phyloP scores from a whole-genome alignment of 2,888 invertebrate species.

The Meiosimyza platycephala region DNA sequence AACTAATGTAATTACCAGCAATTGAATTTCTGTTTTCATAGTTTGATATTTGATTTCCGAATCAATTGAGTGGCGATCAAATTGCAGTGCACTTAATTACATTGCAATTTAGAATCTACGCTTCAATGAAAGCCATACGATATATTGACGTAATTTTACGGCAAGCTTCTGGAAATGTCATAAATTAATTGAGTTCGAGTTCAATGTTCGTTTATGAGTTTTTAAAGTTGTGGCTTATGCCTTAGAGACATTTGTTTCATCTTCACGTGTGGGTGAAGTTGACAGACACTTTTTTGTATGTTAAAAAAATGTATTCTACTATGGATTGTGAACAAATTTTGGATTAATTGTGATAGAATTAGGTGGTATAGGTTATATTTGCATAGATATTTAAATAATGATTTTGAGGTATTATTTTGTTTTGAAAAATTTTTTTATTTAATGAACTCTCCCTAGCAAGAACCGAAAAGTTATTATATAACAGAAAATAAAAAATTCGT shows the following conservation, averaged over 20 bases:
- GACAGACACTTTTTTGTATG: no score
- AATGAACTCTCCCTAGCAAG: no score
- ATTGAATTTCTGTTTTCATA: not conserved
- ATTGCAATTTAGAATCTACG: not conserved
- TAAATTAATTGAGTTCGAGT: constrained; percentile 30
- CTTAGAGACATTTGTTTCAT: no score
- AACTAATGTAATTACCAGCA: constrained; percentile 32
- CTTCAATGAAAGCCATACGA: not conserved
- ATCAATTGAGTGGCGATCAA: constrained; percentile 15
- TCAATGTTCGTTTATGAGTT: constrained; percentile 19
- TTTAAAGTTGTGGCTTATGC: no score
- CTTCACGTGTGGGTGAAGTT: no score
- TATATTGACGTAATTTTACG: constrained; percentile 5
- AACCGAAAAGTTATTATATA: no score
- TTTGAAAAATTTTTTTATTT: no score
- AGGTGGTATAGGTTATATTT: not conserved
- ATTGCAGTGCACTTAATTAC: not conserved
- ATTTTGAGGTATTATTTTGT: no score
- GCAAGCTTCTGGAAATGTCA: constrained; percentile 20
- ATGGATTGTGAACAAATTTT: no score
- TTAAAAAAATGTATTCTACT: no score
- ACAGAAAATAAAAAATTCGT: no score
- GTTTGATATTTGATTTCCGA: constrained; percentile 18
- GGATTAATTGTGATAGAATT: not conserved
- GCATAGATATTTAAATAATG: no score